Conservation (phyloP, 2,888 invertebrate genomes). For the Autographa gamma region DNA sequence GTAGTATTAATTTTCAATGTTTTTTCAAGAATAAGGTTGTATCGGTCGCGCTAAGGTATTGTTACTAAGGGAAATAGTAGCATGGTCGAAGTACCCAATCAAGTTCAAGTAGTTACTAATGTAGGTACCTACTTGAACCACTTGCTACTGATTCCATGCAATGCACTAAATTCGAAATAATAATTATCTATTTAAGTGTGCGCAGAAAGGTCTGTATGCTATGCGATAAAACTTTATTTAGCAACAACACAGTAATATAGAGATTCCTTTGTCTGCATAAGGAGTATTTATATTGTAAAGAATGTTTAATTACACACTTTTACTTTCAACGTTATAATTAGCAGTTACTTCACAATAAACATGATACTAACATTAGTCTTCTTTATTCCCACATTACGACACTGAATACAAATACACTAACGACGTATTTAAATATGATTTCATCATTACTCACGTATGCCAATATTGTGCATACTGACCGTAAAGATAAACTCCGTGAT, state of each 20-base stretch:
- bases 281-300: neutral
- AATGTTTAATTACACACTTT: neutral
- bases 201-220: neutral
- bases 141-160: too few relatives aligned
- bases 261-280: neutral
- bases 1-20: neutral
- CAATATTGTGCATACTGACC: conserved; percentile 25
- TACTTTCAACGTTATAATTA: conserved; percentile 4
- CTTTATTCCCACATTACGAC: conserved; percentile 28
- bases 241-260: neutral
- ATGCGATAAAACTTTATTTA: too few relatives aligned
- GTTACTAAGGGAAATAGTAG: too few relatives aligned
- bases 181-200: neutral
- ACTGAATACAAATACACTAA: conserved; percentile 11
- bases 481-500: conserved; percentile 43
- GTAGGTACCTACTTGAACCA: too few relatives aligned
- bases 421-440: conserved; percentile 30
- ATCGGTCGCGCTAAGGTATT: too few relatives aligned
- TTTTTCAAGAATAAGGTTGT: neutral
- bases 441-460: conserved; percentile 31
- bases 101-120: too few relatives aligned
- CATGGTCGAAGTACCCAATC: too few relatives aligned
- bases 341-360: conserved; percentile 13
- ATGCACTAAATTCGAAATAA: neutral
- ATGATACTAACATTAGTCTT: conserved; percentile 23